Conservation (phyloP, 37 sponge, comb jelly and placozoan species). For the Chondrosia reniformis region DNA sequence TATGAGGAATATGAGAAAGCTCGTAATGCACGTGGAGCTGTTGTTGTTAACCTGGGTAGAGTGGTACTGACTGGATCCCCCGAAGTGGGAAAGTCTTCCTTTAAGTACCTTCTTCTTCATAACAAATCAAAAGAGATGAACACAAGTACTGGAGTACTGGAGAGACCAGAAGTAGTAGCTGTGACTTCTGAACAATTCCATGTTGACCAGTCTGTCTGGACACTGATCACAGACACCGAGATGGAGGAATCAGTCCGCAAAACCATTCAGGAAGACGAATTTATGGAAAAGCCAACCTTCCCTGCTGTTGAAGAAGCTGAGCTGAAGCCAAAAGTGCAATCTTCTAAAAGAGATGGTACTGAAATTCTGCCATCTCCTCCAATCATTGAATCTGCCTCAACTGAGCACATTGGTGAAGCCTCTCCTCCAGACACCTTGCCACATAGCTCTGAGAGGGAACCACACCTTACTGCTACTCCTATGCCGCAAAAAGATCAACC, state of each 20-base stretch:
- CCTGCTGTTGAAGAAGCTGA: background rate
- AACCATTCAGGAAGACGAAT: background rate
- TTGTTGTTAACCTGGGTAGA: background rate
- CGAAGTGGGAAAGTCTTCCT: background rate
- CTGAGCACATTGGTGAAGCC: background rate
- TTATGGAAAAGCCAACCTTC: background rate
- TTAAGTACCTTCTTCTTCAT: constrained; percentile 1
- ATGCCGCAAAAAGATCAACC: no score
- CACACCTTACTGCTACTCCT: no score
- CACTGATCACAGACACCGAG: background rate
- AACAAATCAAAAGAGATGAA: background rate
- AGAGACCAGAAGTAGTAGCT: constrained; percentile 2
- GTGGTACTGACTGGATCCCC: background rate
- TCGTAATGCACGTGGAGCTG: background rate
- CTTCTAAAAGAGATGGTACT: no score
- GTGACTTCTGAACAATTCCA: background rate
- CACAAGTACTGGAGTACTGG: background rate
- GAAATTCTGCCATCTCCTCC: no score
- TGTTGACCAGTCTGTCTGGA: background rate
- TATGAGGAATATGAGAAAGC: constrained; percentile 2
- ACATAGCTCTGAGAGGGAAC: no score
- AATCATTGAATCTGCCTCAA: background rate
- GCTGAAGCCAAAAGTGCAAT: background rate
- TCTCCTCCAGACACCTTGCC: no score
- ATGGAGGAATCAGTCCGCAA: background rate